Evolutionary conservation across 2,113 vertebrate species (phyloP), one percentile per base, ranked within the genome.

Genomic region (Planiliza haematocheilus): DNA sequence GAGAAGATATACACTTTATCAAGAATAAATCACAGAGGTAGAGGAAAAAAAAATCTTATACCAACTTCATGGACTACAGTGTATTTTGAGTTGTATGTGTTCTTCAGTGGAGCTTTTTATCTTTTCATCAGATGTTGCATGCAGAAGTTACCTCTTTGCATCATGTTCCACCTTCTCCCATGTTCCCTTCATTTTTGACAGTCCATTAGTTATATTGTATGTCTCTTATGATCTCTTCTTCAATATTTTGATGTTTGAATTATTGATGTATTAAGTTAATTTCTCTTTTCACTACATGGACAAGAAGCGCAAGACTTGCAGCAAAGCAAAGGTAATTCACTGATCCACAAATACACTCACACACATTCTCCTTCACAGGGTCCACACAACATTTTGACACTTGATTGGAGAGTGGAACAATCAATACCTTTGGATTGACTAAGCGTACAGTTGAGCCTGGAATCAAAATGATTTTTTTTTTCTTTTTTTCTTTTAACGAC

Each of bases 391-490:
- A 21, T 52, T 57, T 80, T 70, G 52, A 63, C 77, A 77, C 77
- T 81, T 69, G 64, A 70, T 84, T 70, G 38, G 70, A 30, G 18
- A 55, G 65, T 50, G 52, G 49, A 24, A 66, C 68, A 68, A 88
- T 92, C 86, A 70, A 88, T 89, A 81, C 65, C 38, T 64, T 72
- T 18, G 34, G 52, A 77, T 49, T 64, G 62, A 71, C 34, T 37
- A 62, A 65, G 61, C 36, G 8, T 53, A 81, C 64, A 53, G 69
- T 72, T 74, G 60, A 53, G 67, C 36, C 43, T 17, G 43, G 52
- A 41, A 69, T 73, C 66, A 68, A 64, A 71, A 63, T 13, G 46
- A 17, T 64, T 60, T 55, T 60, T 49, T 74, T 24, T 21, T 38
- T 6, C 45, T 45, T 17, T 70, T 42, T 52, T 39, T 12, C 13